Percentiles rank a stretch among this genome's conserved stretches.
Conservation (phyloP, 1,140 invertebrate species). For the Pantala flavescens region DNA sequence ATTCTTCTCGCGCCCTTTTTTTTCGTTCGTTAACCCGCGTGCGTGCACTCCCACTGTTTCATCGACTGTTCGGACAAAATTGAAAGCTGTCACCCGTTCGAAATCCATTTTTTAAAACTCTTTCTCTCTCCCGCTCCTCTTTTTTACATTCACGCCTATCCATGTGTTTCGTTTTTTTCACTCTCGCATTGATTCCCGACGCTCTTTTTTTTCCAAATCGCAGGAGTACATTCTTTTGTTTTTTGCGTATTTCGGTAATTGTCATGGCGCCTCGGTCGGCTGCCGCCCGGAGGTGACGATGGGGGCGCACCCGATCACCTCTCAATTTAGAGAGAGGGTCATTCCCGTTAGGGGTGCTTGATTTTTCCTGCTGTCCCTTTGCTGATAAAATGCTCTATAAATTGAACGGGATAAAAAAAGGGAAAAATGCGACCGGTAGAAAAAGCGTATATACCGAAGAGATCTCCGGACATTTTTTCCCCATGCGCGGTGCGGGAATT, state of each 20-base stretch:
- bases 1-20: not conserved
- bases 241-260: not conserved
- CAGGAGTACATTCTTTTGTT: not conserved
- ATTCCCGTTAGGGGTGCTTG: not conserved
- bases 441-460: not conserved
- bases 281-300: not conserved
- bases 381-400: constrained; percentile 10
- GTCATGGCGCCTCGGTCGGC: not conserved
- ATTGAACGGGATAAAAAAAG: not conserved
- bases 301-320: not conserved
- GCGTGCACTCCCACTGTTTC: not conserved
- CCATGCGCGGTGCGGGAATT: not conserved
- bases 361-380: not conserved
- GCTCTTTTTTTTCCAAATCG: not conserved
- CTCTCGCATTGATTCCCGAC: not conserved
- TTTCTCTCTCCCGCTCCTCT: not conserved
- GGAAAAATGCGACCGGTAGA: not conserved
- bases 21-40: not conserved
- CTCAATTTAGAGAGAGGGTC: constrained; percentile 1
- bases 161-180: not conserved
- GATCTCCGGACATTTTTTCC: not conserved
- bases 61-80: not conserved
- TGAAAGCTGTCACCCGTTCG: not conserved
- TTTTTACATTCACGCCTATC: not conserved
- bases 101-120: not conserved